Evolutionary conservation across 2,113 vertebrate species (phyloP).

Genomic region (Xiphorhynchus elegans): DNA sequence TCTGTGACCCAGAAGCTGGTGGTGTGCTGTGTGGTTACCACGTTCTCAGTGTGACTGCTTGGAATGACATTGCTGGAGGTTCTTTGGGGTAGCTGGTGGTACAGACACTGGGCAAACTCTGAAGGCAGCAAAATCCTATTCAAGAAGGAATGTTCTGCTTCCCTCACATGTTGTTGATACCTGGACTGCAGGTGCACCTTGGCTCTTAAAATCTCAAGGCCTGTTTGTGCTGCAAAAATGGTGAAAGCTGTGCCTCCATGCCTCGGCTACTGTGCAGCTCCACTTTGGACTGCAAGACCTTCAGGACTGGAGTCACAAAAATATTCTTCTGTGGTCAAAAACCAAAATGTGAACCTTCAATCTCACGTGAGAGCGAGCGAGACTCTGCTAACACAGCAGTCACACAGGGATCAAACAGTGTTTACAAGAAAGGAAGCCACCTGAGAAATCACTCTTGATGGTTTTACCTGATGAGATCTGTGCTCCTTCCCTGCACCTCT

Average conservation of each 20-base stretch:
- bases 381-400: not conserved
- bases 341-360: not conserved
- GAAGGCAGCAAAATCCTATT: not conserved
- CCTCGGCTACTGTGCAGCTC: not conserved
- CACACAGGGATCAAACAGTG: not conserved
- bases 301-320: not conserved
- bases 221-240: fast-evolving
- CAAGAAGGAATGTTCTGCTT: not conserved
- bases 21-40: fast-evolving
- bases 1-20: not conserved
- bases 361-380: fast-evolving
- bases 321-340: not conserved
- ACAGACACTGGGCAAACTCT: not conserved
- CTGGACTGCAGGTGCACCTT: not conserved
- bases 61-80: fast-evolving
- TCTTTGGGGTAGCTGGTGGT: not conserved
- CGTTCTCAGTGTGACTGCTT: fast-evolving
- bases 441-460: not conserved
- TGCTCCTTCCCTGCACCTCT: not conserved
- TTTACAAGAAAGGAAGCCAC: slow-evolving; percentile 49
- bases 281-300: fast-evolving
- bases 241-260: not conserved
- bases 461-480: not conserved
- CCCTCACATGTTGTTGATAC: not conserved
- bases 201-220: not conserved